Percentiles rank a stretch among this genome's conserved stretches.
Conservation (phyloP, 2,113 vertebrate genomes). For the Phoxinus phoxinus region DNA sequence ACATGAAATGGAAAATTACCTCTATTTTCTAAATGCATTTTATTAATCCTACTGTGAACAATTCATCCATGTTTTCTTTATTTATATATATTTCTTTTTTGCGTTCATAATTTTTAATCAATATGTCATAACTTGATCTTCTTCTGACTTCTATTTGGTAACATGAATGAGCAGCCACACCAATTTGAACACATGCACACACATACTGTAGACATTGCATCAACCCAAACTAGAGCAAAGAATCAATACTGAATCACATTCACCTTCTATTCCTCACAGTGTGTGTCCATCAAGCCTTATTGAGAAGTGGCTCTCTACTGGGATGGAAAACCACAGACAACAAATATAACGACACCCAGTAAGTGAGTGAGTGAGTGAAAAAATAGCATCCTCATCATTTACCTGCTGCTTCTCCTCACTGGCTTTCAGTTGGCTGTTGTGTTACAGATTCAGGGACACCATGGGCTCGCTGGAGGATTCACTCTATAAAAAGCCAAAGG, state of each 20-base stretch:
- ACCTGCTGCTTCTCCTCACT: background rate
- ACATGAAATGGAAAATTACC: background rate
- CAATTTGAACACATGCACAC: background rate
- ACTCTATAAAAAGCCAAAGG: background rate
- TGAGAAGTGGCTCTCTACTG: constrained; percentile 24
- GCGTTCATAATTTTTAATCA: background rate
- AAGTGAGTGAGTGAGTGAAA: background rate
- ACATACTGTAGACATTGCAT: background rate
- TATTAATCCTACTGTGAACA: background rate
- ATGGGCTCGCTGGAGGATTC: background rate
- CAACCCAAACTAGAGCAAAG: background rate
- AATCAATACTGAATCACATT: constrained; percentile 8
- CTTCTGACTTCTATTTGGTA: background rate
- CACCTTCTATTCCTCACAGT: constrained; percentile 6
- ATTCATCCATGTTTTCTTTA: background rate
- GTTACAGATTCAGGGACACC: background rate
- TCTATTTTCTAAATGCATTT: background rate
- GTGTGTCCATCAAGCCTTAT: background rate
- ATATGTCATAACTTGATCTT: background rate
- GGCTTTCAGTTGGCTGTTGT: background rate
- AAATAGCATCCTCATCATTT: constrained; percentile 14
- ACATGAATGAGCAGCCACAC: background rate
- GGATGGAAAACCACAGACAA: background rate
- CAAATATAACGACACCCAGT: background rate
- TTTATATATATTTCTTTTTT: background rate